phyloP scores from a whole-genome alignment of 2,797 vertebrate species.

The Rhodeus uyekii region DNA sequence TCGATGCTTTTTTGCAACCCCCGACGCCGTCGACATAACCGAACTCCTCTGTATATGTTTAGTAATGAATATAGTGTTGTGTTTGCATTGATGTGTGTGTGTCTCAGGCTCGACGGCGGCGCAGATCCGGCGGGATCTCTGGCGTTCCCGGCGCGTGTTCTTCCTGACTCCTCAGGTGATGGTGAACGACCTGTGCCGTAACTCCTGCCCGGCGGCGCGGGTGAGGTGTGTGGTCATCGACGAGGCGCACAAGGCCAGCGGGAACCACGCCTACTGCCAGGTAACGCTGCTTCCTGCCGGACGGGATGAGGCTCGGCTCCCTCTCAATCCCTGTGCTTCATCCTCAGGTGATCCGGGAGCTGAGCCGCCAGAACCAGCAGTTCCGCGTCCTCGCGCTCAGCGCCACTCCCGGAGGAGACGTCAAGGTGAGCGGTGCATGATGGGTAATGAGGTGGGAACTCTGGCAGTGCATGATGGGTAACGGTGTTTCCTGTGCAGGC shows the following conservation, averaged over 20 bases:
- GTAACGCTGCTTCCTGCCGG: slow-evolving; percentile 56
- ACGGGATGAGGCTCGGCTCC: no score
- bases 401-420: slow-evolving; percentile 92
- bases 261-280: slow-evolving; percentile 97
- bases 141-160: slow-evolving; percentile 84
- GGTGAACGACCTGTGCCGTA: slow-evolving; percentile 91
- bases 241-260: slow-evolving; percentile 95
- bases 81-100: background rate
- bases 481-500: no score
- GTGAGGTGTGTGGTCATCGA: slow-evolving; percentile 95
- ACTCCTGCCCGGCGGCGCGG: slow-evolving; percentile 83
- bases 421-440: slow-evolving; percentile 83
- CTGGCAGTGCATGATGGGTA: no score
- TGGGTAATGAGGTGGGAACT: no score
- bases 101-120: slow-evolving; percentile 85
- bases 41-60: no score
- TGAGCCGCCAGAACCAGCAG: slow-evolving; percentile 82
- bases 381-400: slow-evolving; percentile 93
- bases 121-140: slow-evolving; percentile 81
- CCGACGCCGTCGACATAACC: no score
- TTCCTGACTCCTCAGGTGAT: slow-evolving; percentile 97
- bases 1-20: no score
- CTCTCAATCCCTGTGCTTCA: no score
- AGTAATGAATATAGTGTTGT: no score
- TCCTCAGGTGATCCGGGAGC: slow-evolving; percentile 87